A percentile compares a stretch with the other conserved stretches of the same genome.
phyloP scores from a whole-genome alignment of 2,113 vertebrate species.

The Pimephales promelas region DNA sequence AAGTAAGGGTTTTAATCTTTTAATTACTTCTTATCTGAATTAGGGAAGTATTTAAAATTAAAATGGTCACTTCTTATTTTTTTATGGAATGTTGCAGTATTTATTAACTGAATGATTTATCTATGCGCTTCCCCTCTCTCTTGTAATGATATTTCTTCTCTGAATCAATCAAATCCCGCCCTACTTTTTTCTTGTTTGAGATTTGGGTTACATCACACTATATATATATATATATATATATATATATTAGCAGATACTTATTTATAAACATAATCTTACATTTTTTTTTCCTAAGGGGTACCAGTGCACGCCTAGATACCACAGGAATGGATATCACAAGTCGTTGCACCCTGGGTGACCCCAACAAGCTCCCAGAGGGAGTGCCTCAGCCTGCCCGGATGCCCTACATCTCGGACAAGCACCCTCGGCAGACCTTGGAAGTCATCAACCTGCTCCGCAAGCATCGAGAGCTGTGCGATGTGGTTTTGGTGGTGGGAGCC shows the following conservation, averaged over 20 bases:
- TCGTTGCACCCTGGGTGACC: conserved; percentile 97
- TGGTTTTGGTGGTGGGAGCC: conserved; percentile 94
- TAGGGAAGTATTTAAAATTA: neutral
- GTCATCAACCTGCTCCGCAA: conserved; percentile 97
- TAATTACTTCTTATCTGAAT: neutral
- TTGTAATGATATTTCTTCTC: no score
- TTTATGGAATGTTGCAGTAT: no score
- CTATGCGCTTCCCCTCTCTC: no score
- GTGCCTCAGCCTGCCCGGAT: conserved; percentile 98
- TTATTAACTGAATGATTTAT: no score
- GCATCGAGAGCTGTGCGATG: conserved; percentile 95
- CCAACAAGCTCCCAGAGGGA: conserved; percentile 97
- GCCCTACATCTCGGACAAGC: conserved; percentile 98
- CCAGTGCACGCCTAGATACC: conserved; percentile 92
- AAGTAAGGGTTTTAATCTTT: neutral
- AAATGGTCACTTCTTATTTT: no score
- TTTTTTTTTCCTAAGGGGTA: conserved; percentile 74
- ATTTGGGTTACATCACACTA: no score
- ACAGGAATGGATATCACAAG: conserved; percentile 99
- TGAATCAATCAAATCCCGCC: no score
- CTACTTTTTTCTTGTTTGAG: no score
- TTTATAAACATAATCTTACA: neutral
- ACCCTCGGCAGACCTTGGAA: conserved; percentile 95
- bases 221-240: no score
- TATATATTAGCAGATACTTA: neutral